Conservation (phyloP, 2,888 invertebrate genomes). For the Oxystoma pomonae region DNA sequence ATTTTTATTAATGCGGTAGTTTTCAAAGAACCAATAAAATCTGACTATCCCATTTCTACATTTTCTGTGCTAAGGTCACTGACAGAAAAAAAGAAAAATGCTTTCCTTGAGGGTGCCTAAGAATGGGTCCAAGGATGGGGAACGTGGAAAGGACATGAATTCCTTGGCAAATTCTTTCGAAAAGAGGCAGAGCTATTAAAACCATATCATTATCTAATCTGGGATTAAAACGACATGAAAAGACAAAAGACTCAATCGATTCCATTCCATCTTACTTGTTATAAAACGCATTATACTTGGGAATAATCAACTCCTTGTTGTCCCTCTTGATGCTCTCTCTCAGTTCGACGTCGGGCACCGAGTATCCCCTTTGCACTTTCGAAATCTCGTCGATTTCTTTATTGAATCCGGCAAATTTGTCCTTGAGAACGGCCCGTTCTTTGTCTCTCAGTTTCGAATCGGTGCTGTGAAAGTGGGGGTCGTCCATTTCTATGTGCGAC, state of each 20-base stretch:
- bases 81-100: no score
- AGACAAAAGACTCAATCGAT: not conserved
- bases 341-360: conserved; percentile 89
- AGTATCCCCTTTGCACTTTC: conserved; percentile 82
- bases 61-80: no score
- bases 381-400: conserved; percentile 91
- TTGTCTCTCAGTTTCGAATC: conserved; percentile 70
- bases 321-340: conserved; percentile 84
- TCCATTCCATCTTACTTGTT: conserved; percentile 54
- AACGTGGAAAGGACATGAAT: no score
- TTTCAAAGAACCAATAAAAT: no score
- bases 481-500: conserved; percentile 67
- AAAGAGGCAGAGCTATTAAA: no score
- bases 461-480: conserved; percentile 57
- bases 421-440: conserved; percentile 81
- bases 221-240: no score
- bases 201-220: no score
- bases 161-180: no score
- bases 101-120: no score
- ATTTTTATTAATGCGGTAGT: no score
- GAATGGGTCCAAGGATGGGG: no score
- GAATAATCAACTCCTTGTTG: conserved; percentile 83
- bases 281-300: conserved; percentile 79
- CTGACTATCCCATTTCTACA: no score
- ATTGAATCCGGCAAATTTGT: conserved; percentile 89